Percentiles rank a stretch among this genome's conserved stretches.
Conservation (phyloP, 2,797 vertebrate genomes). For the Lepus oiostolus region DNA sequence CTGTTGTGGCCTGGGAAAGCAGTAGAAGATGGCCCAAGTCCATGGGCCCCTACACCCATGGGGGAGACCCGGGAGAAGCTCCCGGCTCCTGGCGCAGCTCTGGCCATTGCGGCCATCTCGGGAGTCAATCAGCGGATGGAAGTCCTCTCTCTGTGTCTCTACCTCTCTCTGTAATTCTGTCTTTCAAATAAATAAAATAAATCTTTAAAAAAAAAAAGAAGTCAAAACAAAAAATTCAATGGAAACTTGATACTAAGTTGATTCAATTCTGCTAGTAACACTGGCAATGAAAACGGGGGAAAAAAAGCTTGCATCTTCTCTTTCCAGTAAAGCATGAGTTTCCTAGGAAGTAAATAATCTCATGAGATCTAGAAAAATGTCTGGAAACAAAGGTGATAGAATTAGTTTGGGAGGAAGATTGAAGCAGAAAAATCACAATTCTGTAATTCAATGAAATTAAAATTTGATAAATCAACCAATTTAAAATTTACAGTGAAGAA, state of each 20-base stretch:
- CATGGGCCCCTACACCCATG: too few relatives aligned
- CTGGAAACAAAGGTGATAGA: neutral
- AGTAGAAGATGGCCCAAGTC: too few relatives aligned
- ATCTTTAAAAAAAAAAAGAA: neutral
- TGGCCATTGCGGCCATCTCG: too few relatives aligned
- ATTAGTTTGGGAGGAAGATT: neutral
- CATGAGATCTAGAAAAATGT: neutral
- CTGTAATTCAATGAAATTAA: neutral
- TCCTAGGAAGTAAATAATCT: neutral
- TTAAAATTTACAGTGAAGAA: neutral
- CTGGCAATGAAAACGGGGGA: neutral
- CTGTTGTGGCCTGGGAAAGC: too few relatives aligned
- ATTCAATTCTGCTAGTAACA: neutral
- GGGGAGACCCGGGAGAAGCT: too few relatives aligned
- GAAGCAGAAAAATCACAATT: neutral
- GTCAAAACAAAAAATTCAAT: neutral
- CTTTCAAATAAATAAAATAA: too few relatives aligned
- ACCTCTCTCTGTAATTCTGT: too few relatives aligned
- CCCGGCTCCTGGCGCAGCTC: too few relatives aligned
- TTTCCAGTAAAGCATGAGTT: neutral
- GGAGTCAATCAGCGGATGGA: too few relatives aligned
- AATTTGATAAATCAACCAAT: neutral
- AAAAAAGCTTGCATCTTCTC: neutral
- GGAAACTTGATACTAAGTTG: neutral
- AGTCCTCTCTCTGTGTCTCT: too few relatives aligned